Base-by-base conservation (phyloP, 53 echinoderm and acorn worm species). In the Mesocentrotus franciscanus region DNA sequence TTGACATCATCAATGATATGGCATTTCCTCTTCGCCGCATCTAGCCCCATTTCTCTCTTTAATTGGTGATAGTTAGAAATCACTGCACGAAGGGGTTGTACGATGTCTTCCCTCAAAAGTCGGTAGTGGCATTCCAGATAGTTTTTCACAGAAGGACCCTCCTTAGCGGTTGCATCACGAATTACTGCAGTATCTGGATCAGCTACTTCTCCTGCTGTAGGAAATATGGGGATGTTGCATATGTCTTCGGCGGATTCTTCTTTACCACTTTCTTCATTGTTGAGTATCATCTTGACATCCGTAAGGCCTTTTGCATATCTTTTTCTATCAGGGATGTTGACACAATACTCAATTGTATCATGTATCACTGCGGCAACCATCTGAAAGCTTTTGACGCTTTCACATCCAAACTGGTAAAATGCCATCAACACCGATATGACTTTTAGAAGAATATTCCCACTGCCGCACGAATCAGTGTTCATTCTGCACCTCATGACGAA, bases 21-120 rank as follows among this genome's bases (percentile, higher is more conserved):
- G 36, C 91, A 90, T 56, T 97, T 95, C 78, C 96, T 93, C 4
- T 90, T 90, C 24, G 97, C 96, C 18, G 85, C 94, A 4, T 91
- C 95, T 2, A 95, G 4, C 20, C 95, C 81, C 57, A 74, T 92
- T 18, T 59, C 15, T 56, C 95, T 15, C 26, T 92, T 60, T 49
- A 85, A 27, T 18, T 59, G 61, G 0, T 95, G 90, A 92, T 96
- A 98, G 32, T 96, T 90, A 22, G 95, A 93, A 68, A 98, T 97
- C 16, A 96, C 95, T 60, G 94, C 91, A 20, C 98, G 95, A 55
- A 98, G 95, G 60, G 98, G 99, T 81, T 96, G 93, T 9, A 97
- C 95, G 84, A 98, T 97, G 75, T 98, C 99, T 95, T 98, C 98
- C 55, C 99, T 95, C 60, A 98, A 92, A 2, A 98, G 97, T 35